These are phyloP conservation scores for Mylabris phalerata DNA, from an alignment of 1,140 invertebrate genomes.

Conservation along the genomic window DNA sequence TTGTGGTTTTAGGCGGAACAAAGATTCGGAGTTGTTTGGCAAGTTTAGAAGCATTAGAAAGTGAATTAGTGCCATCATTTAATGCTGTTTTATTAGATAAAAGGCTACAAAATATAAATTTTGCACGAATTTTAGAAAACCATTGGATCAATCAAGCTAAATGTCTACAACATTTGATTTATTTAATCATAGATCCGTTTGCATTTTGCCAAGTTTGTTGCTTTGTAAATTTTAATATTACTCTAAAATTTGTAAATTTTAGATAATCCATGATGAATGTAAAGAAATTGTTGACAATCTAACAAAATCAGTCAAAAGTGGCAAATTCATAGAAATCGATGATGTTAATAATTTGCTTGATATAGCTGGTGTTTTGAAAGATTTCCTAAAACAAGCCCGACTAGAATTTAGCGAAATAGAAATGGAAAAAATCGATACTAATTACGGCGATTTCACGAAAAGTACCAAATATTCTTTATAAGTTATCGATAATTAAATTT, in stretches of 20 bases:
- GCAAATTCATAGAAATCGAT: background rate
- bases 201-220: slow-evolving; percentile 54
- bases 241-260: background rate
- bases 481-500: background rate
- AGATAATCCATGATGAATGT: slow-evolving; percentile 29
- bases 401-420: slow-evolving; percentile 2
- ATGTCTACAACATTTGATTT: slow-evolving; percentile 49
- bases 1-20: slow-evolving; percentile 46
- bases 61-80: slow-evolving; percentile 55
- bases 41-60: slow-evolving; percentile 57
- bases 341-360: background rate
- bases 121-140: slow-evolving; percentile 46
- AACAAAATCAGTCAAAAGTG: slow-evolving; percentile 4
- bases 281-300: slow-evolving; percentile 19
- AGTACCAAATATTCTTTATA: background rate
- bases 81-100: slow-evolving; percentile 44
- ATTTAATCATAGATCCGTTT: slow-evolving; percentile 57
- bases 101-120: slow-evolving; percentile 39
- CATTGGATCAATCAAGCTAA: slow-evolving; percentile 54
- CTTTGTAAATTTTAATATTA: background rate
- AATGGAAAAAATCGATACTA: background rate
- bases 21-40: slow-evolving; percentile 55
- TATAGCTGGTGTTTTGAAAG: background rate
- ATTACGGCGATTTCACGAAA: slow-evolving; percentile 1
- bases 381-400: background rate